Percentiles rank a stretch among this genome's conserved stretches.
Conservation (phyloP, 2,113 vertebrate species). For the Oophaga pumilio region DNA sequence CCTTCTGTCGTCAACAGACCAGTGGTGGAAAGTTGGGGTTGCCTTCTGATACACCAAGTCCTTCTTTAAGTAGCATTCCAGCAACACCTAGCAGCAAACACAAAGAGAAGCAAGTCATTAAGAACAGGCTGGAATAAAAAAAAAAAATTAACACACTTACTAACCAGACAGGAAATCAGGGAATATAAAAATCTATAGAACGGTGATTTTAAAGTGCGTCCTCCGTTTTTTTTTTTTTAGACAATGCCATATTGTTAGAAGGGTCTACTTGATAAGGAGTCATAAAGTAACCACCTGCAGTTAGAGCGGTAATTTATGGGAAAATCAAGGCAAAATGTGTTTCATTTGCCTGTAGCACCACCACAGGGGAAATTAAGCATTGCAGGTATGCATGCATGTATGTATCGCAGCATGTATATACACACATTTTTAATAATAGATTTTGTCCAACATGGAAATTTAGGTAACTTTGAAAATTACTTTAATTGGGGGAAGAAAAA, state of each 20-base stretch:
- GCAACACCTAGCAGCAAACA: slow-evolving; percentile 80
- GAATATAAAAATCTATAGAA: neutral
- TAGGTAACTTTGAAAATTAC: too few species aligned
- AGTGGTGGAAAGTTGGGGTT: slow-evolving; percentile 99
- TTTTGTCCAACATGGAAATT: too few species aligned
- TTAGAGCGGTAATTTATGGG: too few species aligned
- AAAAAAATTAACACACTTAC: neutral
- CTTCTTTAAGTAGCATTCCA: slow-evolving; percentile 96
- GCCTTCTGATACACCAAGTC: slow-evolving; percentile 96
- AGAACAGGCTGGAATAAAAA: neutral
- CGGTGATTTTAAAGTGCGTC: neutral
- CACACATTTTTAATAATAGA: too few species aligned
- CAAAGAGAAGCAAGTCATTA: neutral
- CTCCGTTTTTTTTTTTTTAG: neutral
- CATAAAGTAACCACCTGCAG: neutral
- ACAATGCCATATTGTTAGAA: neutral
- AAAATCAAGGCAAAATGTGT: too few species aligned
- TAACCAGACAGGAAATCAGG: neutral
- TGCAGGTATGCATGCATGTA: too few species aligned
- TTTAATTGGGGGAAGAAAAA: too few species aligned
- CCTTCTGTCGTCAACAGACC: slow-evolving; percentile 94
- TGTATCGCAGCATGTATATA: too few species aligned
- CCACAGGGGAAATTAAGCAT: too few species aligned
- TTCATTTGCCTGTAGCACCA: too few species aligned
- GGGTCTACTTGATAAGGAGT: neutral